phyloP scores from a whole-genome alignment of 2,888 invertebrate species.

The Seira sanloemensis region DNA sequence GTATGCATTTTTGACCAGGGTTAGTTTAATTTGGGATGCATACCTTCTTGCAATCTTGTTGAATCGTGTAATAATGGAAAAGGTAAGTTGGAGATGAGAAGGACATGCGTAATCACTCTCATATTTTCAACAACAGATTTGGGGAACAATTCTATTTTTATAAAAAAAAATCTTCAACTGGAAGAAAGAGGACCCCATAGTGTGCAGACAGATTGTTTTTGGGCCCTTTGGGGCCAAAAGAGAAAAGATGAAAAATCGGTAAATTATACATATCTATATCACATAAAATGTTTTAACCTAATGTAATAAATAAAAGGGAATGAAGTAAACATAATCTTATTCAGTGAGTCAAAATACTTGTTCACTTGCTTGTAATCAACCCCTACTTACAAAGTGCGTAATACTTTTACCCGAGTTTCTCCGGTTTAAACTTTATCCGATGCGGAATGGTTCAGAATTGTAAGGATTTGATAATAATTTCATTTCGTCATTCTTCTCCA shows the following conservation, averaged over 20 bases:
- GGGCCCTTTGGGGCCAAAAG: slow-evolving; percentile 72
- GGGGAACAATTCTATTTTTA: slow-evolving; percentile 69
- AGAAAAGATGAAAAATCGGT: slow-evolving; percentile 72
- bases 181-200: slow-evolving; percentile 71
- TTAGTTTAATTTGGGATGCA: slow-evolving; percentile 7
- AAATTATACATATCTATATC: slow-evolving; percentile 69
- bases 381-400: slow-evolving; percentile 14
- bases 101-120: not conserved
- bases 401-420: too few relatives aligned
- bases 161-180: slow-evolving; percentile 64
- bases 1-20: too few relatives aligned
- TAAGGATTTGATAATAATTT: too few relatives aligned
- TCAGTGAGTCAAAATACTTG: slow-evolving; percentile 50
- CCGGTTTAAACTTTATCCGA: too few relatives aligned
- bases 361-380: slow-evolving; percentile 52
- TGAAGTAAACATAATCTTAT: slow-evolving; percentile 12
- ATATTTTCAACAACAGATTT: slow-evolving; percentile 33
- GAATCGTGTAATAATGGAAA: not conserved
- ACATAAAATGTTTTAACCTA: slow-evolving; percentile 24
- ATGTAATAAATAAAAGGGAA: slow-evolving; percentile 17
- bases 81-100: not conserved
- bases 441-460: too few relatives aligned
- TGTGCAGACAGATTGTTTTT: slow-evolving; percentile 73
- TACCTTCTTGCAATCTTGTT: slow-evolving; percentile 6
- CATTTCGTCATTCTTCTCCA: too few relatives aligned